Evolutionary conservation across 2,888 invertebrate species (phyloP).

Genomic region (Thera britannica): DNA sequence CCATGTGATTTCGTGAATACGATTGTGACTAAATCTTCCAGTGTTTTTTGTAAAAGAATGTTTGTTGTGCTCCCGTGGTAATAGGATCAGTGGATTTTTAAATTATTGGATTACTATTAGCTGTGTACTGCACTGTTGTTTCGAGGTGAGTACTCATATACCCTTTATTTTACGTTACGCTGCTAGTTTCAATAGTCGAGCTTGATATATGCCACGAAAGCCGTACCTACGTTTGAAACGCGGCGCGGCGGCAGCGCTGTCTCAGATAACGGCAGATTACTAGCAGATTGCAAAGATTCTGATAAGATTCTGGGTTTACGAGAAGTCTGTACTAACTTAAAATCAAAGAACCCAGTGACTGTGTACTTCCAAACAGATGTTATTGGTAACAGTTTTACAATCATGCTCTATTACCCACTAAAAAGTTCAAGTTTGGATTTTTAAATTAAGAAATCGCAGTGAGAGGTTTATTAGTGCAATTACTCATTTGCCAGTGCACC

Average conservation of each 20-base stretch:
- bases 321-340: slow-evolving; percentile 32
- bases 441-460: slow-evolving; percentile 58
- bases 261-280: slow-evolving; percentile 79
- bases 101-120: slow-evolving; percentile 81
- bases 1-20: slow-evolving; percentile 66
- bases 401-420: slow-evolving; percentile 66
- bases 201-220: slow-evolving; percentile 69
- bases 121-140: slow-evolving; percentile 70
- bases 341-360: neutral
- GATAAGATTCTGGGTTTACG: slow-evolving; percentile 66
- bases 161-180: slow-evolving; percentile 22
- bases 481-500: slow-evolving; percentile 43
- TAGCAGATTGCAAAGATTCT: slow-evolving; percentile 72
- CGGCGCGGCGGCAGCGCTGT: slow-evolving; percentile 54
- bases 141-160: slow-evolving; percentile 66
- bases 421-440: slow-evolving; percentile 43
- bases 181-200: slow-evolving; percentile 12
- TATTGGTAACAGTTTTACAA: neutral
- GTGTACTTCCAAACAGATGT: neutral
- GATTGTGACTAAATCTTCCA: slow-evolving; percentile 64
- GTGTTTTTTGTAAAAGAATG: slow-evolving; percentile 72
- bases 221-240: slow-evolving; percentile 61
- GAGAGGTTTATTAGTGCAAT: slow-evolving; percentile 59
- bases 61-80: slow-evolving; percentile 78
- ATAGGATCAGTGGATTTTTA: slow-evolving; percentile 79